phyloP scores from a whole-genome alignment of 2,888 invertebrate species.

The Tigriopus californicus region DNA sequence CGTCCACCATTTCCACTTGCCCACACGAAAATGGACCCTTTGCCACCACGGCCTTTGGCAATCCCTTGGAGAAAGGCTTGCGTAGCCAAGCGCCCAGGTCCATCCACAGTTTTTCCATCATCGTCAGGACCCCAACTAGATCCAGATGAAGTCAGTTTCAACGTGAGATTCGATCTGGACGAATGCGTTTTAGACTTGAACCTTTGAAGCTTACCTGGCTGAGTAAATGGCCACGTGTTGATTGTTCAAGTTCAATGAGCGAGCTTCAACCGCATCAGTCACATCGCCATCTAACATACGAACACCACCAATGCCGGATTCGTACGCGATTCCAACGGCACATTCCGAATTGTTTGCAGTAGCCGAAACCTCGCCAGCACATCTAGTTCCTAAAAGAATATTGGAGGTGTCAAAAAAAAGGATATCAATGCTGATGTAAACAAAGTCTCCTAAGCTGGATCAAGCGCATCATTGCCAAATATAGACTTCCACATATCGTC shows the following conservation, averaged over 20 bases:
- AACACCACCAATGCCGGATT: slow-evolving; percentile 90
- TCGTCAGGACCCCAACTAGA: slow-evolving; percentile 37
- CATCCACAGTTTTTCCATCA: slow-evolving; percentile 93
- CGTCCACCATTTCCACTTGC: slow-evolving; percentile 95
- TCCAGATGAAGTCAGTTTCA: too few species aligned
- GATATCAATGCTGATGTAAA: too few species aligned
- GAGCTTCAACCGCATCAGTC: slow-evolving; percentile 93
- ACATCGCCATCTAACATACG: slow-evolving; percentile 86
- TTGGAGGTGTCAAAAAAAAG: not conserved
- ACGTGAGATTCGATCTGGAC: not conserved
- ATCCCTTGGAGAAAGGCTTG: slow-evolving; percentile 91
- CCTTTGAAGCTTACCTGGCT: slow-evolving; percentile 46
- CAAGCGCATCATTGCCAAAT: too few species aligned
- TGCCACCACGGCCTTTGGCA: slow-evolving; percentile 39
- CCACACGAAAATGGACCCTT: slow-evolving; percentile 84
- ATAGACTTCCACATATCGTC: not conserved
- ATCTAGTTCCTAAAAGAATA: slow-evolving; percentile 42
- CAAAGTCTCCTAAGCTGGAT: too few species aligned
- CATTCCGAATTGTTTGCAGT: slow-evolving; percentile 89
- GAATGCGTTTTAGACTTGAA: not conserved
- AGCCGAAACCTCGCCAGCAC: slow-evolving; percentile 82
- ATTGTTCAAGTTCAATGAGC: slow-evolving; percentile 76
- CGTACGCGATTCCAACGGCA: slow-evolving; percentile 87
- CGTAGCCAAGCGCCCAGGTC: slow-evolving; percentile 84
- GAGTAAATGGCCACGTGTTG: slow-evolving; percentile 97